Conservation (phyloP, 2,113 vertebrate species). For the Cephalopholis sonnerati region DNA sequence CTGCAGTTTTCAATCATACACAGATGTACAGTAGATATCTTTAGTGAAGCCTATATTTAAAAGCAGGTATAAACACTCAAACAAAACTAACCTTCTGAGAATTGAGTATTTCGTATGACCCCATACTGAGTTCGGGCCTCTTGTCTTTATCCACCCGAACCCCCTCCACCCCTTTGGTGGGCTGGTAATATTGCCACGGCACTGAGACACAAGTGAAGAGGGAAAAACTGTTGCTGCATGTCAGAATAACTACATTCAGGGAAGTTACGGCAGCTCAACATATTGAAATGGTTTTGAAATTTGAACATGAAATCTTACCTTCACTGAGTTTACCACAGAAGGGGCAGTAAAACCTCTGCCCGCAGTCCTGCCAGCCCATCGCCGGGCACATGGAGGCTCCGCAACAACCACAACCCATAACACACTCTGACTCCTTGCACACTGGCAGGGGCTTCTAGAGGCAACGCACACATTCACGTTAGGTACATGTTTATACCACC, state of each 20-base stretch:
- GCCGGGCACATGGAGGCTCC: conserved; percentile 84
- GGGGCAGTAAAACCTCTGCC: conserved; percentile 85
- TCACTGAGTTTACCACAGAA: conserved; percentile 85
- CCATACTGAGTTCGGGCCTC: conserved; percentile 82
- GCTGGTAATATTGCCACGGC: conserved; percentile 85
- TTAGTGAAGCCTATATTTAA: neutral
- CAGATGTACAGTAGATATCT: neutral
- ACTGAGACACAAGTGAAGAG: conserved; percentile 68
- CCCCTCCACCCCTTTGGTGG: conserved; percentile 74
- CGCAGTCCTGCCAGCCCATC: conserved; percentile 87
- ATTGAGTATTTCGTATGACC: conserved; percentile 84
- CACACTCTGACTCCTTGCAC: conserved; percentile 65
- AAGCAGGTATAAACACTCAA: neutral
- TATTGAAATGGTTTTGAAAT: neutral
- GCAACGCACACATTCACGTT: neutral
- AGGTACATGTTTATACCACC: neutral
- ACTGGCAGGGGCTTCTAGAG: conserved; percentile 66
- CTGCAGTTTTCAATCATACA: neutral
- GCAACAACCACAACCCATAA: conserved; percentile 78
- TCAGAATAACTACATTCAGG: neutral
- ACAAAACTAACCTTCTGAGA: conserved; percentile 67
- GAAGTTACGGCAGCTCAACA: neutral
- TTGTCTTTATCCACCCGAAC: conserved; percentile 71
- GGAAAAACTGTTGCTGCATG: neutral
- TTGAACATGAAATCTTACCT: conserved; percentile 64